Conservation (phyloP, 2,888 invertebrate genomes). For the Lasioglossum morio region DNA sequence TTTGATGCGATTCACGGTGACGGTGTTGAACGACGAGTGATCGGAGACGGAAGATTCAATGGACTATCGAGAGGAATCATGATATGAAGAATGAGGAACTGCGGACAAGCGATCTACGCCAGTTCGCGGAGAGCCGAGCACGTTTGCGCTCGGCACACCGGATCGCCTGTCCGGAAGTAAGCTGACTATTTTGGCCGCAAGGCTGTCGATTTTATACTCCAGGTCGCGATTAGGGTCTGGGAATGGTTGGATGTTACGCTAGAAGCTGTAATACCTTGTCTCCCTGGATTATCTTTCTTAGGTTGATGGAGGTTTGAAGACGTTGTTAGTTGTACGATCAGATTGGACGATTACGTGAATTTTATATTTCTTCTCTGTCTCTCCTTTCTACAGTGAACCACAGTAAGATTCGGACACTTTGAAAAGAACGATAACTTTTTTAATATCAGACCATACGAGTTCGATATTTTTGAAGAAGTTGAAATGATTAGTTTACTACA, state of each 20-base stretch:
- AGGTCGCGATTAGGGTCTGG: neutral
- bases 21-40: neutral
- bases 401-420: too few relatives aligned
- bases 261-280: neutral
- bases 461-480: too few relatives aligned
- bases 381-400: too few relatives aligned
- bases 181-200: slow-evolving; percentile 39
- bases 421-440: too few relatives aligned
- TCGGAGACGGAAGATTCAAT: neutral
- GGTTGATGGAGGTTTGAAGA: neutral
- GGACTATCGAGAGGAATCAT: neutral
- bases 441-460: too few relatives aligned
- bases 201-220: neutral
- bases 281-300: neutral
- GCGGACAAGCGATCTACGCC: slow-evolving; percentile 22
- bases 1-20: neutral
- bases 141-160: slow-evolving; percentile 33
- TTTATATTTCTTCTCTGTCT: too few relatives aligned
- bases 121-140: slow-evolving; percentile 23
- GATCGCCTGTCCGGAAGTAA: slow-evolving; percentile 53
- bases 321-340: neutral
- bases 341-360: too few relatives aligned
- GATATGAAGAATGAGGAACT: slow-evolving; percentile 39
- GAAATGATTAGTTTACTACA: too few relatives aligned
- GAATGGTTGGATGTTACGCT: neutral